These are phyloP conservation scores for Oithona nana DNA, from an alignment of 2,888 invertebrate species.

Conservation along the genomic window DNA sequence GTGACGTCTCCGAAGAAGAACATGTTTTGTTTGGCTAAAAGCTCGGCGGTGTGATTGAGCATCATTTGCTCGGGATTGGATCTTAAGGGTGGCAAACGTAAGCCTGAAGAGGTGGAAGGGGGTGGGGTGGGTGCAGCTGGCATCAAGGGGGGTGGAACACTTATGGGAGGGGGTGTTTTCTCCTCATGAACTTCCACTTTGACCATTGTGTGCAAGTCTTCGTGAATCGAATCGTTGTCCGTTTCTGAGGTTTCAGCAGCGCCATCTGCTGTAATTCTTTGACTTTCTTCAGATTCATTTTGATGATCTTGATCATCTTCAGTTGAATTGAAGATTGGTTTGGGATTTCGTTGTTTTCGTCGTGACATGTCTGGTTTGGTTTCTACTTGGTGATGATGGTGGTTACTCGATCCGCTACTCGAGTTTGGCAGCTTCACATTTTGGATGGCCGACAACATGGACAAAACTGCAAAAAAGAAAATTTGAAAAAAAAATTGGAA, in stretches of 20 bases:
- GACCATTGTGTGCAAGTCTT: not conserved
- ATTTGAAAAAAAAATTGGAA: too few relatives aligned
- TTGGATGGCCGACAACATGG: slow-evolving; percentile 16
- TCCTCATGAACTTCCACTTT: not conserved
- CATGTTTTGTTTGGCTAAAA: slow-evolving; percentile 13
- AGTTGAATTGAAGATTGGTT: slow-evolving; percentile 5
- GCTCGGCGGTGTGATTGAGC: not conserved
- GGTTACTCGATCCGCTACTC: not conserved
- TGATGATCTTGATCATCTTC: slow-evolving; percentile 1
- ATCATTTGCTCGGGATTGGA: not conserved
- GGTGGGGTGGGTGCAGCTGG: slow-evolving; percentile 1
- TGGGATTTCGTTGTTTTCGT: slow-evolving; percentile 16
- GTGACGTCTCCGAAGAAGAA: slow-evolving; percentile 16
- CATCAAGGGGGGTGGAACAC: not conserved
- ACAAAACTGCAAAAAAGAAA: too few relatives aligned
- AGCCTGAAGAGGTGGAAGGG: not conserved
- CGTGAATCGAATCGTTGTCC: too few relatives aligned
- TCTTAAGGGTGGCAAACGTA: not conserved
- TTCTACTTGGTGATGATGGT: not conserved
- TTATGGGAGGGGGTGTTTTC: not conserved
- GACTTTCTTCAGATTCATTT: not conserved
- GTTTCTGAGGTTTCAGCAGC: too few relatives aligned
- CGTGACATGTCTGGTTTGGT: slow-evolving; percentile 11
- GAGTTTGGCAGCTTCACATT: slow-evolving; percentile 11
- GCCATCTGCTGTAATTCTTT: too few relatives aligned